A percentile compares a stretch with the other conserved stretches of the same genome.
These are phyloP conservation scores for Silurus glanis DNA, from an alignment of 2,113 vertebrate genomes.

Conservation along the genomic window DNA sequence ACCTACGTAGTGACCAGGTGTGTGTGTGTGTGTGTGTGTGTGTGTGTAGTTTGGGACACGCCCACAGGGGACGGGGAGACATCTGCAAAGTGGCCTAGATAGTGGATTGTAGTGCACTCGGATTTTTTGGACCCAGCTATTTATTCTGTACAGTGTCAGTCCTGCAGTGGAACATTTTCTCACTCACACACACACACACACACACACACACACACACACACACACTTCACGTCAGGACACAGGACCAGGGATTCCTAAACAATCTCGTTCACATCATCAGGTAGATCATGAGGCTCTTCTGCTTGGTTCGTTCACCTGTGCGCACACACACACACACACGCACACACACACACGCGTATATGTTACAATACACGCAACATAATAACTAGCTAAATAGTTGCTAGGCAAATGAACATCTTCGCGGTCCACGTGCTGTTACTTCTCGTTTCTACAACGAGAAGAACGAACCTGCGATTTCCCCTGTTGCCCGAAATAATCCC, in stretches of 20 bases:
- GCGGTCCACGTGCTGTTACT: too few relatives aligned
- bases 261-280: constrained; percentile 49
- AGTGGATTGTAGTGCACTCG: constrained; percentile 13
- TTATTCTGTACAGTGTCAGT: constrained; percentile 39
- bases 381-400: too few relatives aligned
- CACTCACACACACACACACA: constrained; percentile 14
- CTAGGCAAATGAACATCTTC: too few relatives aligned
- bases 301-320: constrained; percentile 40
- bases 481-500: too few relatives aligned
- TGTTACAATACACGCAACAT: too few relatives aligned
- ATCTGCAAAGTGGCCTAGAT: neutral
- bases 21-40: too few relatives aligned
- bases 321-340: neutral
- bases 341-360: neutral
- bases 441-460: too few relatives aligned
- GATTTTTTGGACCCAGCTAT: constrained; percentile 25
- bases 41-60: neutral
- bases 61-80: neutral
- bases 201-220: constrained; percentile 31
- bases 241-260: constrained; percentile 29
- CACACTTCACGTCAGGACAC: constrained; percentile 25
- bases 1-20: neutral
- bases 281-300: constrained; percentile 39
- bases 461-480: too few relatives aligned
- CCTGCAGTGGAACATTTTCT: constrained; percentile 9